Evolutionary conservation across 2,888 invertebrate species (phyloP), one percentile per base, ranked within the genome.

Genomic region (Tethea ocularis): DNA sequence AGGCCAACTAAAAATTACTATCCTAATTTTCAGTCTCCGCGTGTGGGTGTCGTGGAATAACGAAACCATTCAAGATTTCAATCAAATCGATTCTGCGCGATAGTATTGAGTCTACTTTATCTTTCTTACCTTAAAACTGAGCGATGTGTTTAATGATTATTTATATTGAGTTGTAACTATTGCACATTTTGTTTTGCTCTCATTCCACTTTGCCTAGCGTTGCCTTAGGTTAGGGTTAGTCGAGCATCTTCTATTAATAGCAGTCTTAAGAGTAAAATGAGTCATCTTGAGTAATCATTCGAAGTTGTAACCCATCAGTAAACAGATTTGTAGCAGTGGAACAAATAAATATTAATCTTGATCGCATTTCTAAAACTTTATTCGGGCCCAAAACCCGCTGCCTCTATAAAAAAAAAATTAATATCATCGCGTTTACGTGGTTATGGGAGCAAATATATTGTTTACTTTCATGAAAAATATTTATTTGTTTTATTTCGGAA

Each of bases 1-100:
- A 66, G 74, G 68, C 58, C 77, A 73, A 62, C 69, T 66, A 66
- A 74, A 75, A 73, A 67, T 72, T 64, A 62, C 61, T 68, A 63
- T 62, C 66, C 63, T 54, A 69, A 72, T 73, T 73, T 53, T 23
- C 20, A 46, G 26, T 60, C 51, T 33, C 13, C 26, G 41, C 33
- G 57, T 51, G 60, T 51, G 60, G 53, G 52, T 53, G 52, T 29
- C 26, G 26, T 26, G 24, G 6, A 23, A 52, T n/a, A 52, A n/a
- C 26, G n/a, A 29, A 29, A 29, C 17, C 20, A 53, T 13, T 53
- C 15, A 29, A 13, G 20, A 33, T 33, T 54, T 36, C 17, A 33
- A 36, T 54, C 11, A 33, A 54, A 54, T n/a, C n/a, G n/a, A 38
- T n/a, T 38, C 38, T n/a, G n/a, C n/a, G 38, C n/a, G 38, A 38